Evolutionary conservation across 2,888 invertebrate species (phyloP).

Genomic region (Trisateles emortualis): DNA sequence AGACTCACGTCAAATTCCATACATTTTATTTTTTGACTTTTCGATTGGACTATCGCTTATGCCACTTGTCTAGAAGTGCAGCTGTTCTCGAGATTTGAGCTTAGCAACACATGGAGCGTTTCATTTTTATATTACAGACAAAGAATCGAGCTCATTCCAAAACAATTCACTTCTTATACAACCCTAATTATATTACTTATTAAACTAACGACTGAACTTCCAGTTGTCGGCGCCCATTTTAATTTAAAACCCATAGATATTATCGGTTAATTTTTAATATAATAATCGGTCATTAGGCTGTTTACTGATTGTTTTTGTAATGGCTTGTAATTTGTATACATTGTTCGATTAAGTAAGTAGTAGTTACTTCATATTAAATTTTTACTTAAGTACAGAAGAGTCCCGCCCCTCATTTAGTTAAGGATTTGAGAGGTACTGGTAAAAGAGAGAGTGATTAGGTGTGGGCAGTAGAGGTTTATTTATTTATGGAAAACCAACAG

Average conservation of each 20-base stretch:
- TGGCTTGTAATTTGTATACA: conserved; percentile 13
- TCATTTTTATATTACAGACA: too few relatives aligned
- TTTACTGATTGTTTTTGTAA: conserved; percentile 20
- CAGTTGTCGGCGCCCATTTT: conserved; percentile 33
- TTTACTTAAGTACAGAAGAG: conserved; percentile 6
- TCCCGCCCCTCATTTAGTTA: conserved; percentile 4
- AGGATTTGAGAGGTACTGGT: neutral
- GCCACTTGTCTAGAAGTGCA: too few relatives aligned
- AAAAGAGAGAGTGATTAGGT: neutral
- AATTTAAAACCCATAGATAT: conserved; percentile 35
- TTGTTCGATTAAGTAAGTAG: conserved; percentile 11
- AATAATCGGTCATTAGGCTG: conserved; percentile 20
- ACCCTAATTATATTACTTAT: conserved; percentile 34
- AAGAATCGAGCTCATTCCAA: neutral
- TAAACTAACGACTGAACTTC: conserved; percentile 19
- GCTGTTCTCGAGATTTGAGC: too few relatives aligned
- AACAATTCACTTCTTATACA: neutral
- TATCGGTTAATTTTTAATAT: conserved; percentile 27
- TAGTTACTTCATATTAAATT: conserved; percentile 11
- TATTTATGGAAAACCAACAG: too few relatives aligned
- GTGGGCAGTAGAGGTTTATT: too few relatives aligned
- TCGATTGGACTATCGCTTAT: too few relatives aligned
- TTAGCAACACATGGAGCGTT: too few relatives aligned
- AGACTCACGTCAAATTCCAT: too few relatives aligned
- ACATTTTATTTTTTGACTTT: too few relatives aligned